phyloP scores from a whole-genome alignment of 1,140 invertebrate species.

The Zaprionus taronus region DNA sequence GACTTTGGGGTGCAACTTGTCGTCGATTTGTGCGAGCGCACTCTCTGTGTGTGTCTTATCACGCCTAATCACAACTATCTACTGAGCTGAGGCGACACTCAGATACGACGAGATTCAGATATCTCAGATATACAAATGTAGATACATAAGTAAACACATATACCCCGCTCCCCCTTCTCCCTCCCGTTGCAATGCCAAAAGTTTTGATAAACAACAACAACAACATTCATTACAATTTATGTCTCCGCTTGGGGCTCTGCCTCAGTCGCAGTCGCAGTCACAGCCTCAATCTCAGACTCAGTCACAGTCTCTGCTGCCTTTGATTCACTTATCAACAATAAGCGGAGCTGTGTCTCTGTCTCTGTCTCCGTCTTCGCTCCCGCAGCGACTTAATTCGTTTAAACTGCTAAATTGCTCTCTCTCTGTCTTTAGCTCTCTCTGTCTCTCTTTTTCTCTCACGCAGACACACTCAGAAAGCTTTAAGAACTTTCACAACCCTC shows the following conservation, averaged over 20 bases:
- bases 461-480: conserved; percentile 9
- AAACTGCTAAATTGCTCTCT: conserved; percentile 56
- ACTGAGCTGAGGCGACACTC: conserved; percentile 55
- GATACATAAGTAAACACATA: conserved; percentile 10
- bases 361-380: not conserved
- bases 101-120: conserved; percentile 39
- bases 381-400: conserved; percentile 55
- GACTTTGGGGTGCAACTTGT: not conserved
- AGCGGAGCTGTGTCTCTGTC: conserved; percentile 14
- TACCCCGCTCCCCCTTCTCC: not conserved
- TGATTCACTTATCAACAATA: conserved; percentile 51
- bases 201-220: conserved; percentile 36
- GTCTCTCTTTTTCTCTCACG: conserved; percentile 15
- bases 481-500: not conserved
- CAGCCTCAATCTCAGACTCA: not conserved
- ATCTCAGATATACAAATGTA: conserved; percentile 7
- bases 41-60: conserved; percentile 52
- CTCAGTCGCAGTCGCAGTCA: not conserved
- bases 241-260: not conserved
- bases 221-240: conserved; percentile 15
- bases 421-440: not conserved
- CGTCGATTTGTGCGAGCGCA: not conserved
- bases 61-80: conserved; percentile 71
- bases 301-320: conserved; percentile 2
- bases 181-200: conserved; percentile 38